Evolutionary conservation across 2,797 vertebrate species (phyloP).

Genomic region (Argyrosomus regius): DNA sequence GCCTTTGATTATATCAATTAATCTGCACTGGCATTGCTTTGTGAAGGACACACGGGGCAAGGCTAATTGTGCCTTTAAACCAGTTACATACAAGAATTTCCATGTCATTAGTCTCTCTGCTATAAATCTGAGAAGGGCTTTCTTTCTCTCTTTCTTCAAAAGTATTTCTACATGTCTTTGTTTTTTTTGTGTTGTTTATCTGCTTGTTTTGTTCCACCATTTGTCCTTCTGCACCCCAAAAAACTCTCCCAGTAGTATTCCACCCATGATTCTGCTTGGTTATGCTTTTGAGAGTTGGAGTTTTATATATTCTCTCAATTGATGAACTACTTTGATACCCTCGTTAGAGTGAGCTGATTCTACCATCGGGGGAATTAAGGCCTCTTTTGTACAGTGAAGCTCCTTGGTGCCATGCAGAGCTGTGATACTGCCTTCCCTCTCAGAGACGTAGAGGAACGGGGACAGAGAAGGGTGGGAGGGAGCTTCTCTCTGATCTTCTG

Average conservation of each 20-base stretch:
- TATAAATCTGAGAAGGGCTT: slow-evolving; percentile 31
- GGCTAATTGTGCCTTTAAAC: slow-evolving; percentile 72
- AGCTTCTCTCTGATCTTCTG: slow-evolving; percentile 76
- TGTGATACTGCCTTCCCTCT: slow-evolving; percentile 64
- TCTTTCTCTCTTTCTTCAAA: slow-evolving; percentile 25
- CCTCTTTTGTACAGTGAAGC: slow-evolving; percentile 63
- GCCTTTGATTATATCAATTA: slow-evolving; percentile 74
- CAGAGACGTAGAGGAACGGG: slow-evolving; percentile 58
- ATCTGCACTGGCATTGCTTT: slow-evolving; percentile 60
- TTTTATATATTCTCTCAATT: slow-evolving; percentile 73
- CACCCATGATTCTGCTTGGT: background rate
- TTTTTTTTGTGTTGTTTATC: slow-evolving; percentile 44
- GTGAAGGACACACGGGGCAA: slow-evolving; percentile 57
- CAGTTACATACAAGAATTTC: slow-evolving; percentile 50
- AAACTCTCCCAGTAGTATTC: slow-evolving; percentile 33
- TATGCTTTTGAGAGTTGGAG: slow-evolving; percentile 50
- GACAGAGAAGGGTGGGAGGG: slow-evolving; percentile 60
- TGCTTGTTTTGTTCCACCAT: background rate
- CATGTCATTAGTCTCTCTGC: slow-evolving; percentile 56
- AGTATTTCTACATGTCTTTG: slow-evolving; percentile 17
- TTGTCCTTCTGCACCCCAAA: slow-evolving; percentile 32
- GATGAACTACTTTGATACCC: slow-evolving; percentile 74
- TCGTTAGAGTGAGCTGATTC: slow-evolving; percentile 69
- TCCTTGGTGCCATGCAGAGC: slow-evolving; percentile 61
- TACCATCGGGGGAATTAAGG: slow-evolving; percentile 68